Conservation (phyloP, 2,797 vertebrate genomes). For the Coccyzus lansbergi region DNA sequence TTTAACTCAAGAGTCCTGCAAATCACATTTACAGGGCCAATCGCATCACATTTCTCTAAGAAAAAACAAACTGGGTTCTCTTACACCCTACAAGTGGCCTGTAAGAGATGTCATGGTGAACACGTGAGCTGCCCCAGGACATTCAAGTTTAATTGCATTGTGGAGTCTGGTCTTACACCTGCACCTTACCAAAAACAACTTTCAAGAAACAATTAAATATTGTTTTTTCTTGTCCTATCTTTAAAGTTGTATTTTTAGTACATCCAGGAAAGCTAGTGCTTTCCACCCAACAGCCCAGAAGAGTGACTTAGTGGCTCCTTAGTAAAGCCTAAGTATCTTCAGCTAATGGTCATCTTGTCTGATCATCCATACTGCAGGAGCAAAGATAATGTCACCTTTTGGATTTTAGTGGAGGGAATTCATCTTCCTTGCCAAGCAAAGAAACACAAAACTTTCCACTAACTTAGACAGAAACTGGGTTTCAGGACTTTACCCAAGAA, state of each 20-base stretch:
- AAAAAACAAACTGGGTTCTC: accelerated
- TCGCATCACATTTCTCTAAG: background rate
- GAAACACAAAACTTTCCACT: background rate
- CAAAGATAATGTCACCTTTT: background rate
- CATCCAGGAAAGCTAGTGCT: background rate
- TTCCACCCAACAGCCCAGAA: background rate
- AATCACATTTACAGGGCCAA: background rate
- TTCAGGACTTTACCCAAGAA: background rate
- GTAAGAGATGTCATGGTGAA: background rate
- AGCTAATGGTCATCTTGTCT: background rate
- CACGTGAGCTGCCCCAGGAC: background rate
- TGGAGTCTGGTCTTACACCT: background rate
- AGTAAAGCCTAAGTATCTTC: background rate
- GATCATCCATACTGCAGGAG: background rate
- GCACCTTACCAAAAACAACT: background rate
- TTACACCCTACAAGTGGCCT: background rate
- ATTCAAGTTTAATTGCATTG: background rate
- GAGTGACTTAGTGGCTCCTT: accelerated
- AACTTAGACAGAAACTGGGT: background rate
- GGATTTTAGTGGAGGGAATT: background rate
- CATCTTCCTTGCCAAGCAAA: background rate
- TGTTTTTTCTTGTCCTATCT: background rate
- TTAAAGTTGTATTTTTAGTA: background rate
- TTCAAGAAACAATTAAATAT: background rate
- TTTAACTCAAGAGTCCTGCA: background rate